Evolutionary conservation across 2,113 vertebrate genomes (phyloP), one percentile per base, ranked within the genome.

Genomic region (Aleadryas rufinucha): DNA sequence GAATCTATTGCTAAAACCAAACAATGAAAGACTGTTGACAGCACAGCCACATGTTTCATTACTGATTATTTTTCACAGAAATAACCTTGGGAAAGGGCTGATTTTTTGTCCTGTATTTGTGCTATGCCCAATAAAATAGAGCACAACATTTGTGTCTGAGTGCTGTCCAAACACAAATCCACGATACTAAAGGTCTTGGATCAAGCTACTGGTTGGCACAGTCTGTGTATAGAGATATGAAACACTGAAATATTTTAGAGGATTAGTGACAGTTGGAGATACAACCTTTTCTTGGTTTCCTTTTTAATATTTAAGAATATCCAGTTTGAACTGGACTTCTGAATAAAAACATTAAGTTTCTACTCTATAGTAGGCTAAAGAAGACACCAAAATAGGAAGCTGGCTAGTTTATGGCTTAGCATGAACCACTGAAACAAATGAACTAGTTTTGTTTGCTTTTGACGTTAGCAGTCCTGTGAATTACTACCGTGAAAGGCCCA

Each of bases 41-140:
- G 21, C 28, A 61, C 30, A 82, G 35, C 23, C 28, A n/a, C 17
- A 37, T 63, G 37, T 68, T 70, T 63, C 22, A 60, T 37, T 53
- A 56, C 28, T 31, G 24, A 82, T 64, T 81, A 74, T 81, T 95
- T 74, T 74, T 74, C 47, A 63, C 42, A 88, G 45, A 90, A 93
- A 63, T 37, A 70, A 63, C 54, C 26, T 59, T 71, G 26, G 10
- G 26, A 70, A 93, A 77, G 16, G 10, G 16, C 6, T 74, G 30
- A 13, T 39, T 65, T 81, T n/a, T 81, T 70, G 35, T 70, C 35
- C 65, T 61, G 30, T 16, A 10, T 50, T 91, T 87, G 11, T 81
- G 42, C 20, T 23, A 13, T 42, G 23, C 20, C 42, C 5, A 57
- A 12, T 21, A 69, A 81, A 89, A 86, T 1, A 45, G 9, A 54